Percentiles rank a stretch among this genome's conserved stretches.
Conservation (phyloP, 2,797 vertebrate species). For the Sebastes paucispinis region DNA sequence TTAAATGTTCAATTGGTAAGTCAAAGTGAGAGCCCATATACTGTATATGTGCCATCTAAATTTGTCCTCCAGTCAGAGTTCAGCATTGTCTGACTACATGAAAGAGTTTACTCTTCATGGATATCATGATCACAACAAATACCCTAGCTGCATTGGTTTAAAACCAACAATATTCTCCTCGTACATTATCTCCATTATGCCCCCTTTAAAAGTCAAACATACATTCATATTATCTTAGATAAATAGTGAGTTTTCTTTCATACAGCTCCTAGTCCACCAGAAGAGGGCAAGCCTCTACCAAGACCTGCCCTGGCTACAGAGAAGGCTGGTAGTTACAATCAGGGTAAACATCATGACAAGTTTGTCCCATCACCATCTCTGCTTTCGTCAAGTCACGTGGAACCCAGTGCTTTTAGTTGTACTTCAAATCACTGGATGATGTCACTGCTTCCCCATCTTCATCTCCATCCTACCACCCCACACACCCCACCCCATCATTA, state of each 20-base stretch:
- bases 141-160: neutral
- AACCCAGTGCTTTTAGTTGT: slow-evolving; percentile 67
- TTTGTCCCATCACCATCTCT: slow-evolving; percentile 74
- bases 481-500: slow-evolving; percentile 58
- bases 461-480: slow-evolving; percentile 66
- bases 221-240: slow-evolving; percentile 50
- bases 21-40: neutral
- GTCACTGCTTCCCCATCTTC: slow-evolving; percentile 72
- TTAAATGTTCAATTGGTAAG: neutral
- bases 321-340: slow-evolving; percentile 76
- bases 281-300: slow-evolving; percentile 78
- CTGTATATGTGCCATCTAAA: neutral
- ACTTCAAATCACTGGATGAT: slow-evolving; percentile 66
- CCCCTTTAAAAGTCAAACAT: slow-evolving; percentile 54
- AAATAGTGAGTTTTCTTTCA: slow-evolving; percentile 78
- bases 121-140: neutral
- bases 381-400: slow-evolving; percentile 70
- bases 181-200: slow-evolving; percentile 25
- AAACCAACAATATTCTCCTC: neutral
- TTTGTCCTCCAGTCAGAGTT: neutral
- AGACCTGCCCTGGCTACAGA: slow-evolving; percentile 79
- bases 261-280: slow-evolving; percentile 80
- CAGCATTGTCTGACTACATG: neutral
- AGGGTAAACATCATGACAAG: slow-evolving; percentile 79
- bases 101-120: neutral